Evolutionary conservation across 2,113 vertebrate genomes (phyloP).

Genomic region (Caloenas nicobarica): DNA sequence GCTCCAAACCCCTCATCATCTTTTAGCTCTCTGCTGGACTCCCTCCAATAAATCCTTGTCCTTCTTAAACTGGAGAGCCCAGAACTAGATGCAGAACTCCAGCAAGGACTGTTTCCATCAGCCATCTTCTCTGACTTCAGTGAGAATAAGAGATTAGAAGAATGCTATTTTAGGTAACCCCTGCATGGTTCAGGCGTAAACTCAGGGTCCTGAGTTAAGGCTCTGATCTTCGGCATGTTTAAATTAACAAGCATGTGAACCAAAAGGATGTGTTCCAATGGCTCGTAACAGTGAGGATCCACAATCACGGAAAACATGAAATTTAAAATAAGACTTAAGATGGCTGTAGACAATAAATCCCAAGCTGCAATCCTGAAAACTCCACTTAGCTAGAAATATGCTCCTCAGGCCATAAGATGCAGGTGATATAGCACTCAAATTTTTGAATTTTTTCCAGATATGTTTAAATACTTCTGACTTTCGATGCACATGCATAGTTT

Average conservation of each 20-base stretch:
- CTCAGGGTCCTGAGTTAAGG: neutral
- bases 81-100: neutral
- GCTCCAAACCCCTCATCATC: too few relatives aligned
- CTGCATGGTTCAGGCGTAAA: neutral
- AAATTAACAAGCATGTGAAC: neutral
- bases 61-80: too few relatives aligned
- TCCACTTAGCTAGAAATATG: neutral
- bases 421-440: neutral
- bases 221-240: neutral
- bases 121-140: rapidly evolving
- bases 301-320: neutral
- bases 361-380: neutral
- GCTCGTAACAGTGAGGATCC: rapidly evolving
- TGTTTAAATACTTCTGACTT: neutral
- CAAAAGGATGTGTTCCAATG: neutral
- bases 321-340: neutral
- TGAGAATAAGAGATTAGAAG: neutral
- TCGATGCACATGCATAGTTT: neutral
- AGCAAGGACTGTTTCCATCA: neutral
- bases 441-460: neutral
- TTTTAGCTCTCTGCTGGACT: too few relatives aligned
- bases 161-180: neutral
- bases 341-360: neutral
- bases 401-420: neutral
- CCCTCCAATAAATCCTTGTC: too few relatives aligned